Evolutionary conservation across 2,113 vertebrate species (phyloP), one percentile per base, ranked within the genome.

Genomic region (Nothocercus julius): DNA sequence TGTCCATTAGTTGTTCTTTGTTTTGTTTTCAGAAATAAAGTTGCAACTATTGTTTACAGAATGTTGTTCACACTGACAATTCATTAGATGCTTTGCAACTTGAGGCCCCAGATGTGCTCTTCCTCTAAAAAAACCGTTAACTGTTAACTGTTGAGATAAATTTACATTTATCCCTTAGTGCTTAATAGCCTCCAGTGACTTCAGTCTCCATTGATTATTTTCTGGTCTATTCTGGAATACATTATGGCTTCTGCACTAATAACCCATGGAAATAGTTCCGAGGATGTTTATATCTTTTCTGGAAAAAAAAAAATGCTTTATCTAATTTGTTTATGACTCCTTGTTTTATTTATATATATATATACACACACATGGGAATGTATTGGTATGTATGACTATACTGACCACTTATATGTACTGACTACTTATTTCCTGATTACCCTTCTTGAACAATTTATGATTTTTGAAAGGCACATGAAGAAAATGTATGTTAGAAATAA

Each of bases 111-210:
- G 27, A 14, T 34, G 8, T 20, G 18, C 4, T 38, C 34, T 38
- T 5, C 54, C 15, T 27, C 30, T 54, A 59, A 70, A 87, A 16
- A 89, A 4, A 3, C 0, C 9, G 1, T 44, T 28, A 58, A 36
- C 36, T 36, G 36, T 36, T 36, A 36, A 36, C 36, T 36, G 36
- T 53, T 19, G 14, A 96, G 5, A 28, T 7, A 36, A 82, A 62
- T 1, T 22, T 77, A 4, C 4, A 0, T 53, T 87, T 45, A 77
- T 18, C 13, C 6, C 21, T 69, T 61, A 49, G 53, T 2, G 3
- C 11, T 85, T 64, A 53, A 54, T 18, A 49, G 9, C 9, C 32
- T 7, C 30, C 66, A 22, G 36, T 4, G 32, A 44, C 47, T 44
- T 77, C 6, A 3, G 32, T 6, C 13, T 54, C 30, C 30, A 0